phyloP scores from a whole-genome alignment of 2,113 vertebrate genomes.

The Entelurus aequoreus region DNA sequence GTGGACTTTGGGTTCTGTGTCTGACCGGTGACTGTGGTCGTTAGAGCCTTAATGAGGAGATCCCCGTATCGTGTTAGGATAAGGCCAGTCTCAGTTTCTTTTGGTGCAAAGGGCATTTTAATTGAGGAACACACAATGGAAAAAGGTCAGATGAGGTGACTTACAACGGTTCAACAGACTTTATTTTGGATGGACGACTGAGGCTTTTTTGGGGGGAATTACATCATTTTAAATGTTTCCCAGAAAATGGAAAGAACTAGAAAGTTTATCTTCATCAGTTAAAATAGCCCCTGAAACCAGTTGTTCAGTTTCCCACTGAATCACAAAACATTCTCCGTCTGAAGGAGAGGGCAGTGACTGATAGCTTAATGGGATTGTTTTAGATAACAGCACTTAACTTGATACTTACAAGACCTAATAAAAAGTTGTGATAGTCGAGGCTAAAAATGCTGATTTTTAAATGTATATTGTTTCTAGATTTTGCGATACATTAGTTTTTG shows the following conservation, averaged over 20 bases:
- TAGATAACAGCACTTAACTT: background rate
- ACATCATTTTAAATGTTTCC: conserved; percentile 21
- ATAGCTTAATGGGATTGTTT: background rate
- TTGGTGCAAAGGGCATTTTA: conserved; percentile 17
- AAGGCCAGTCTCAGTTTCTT: conserved; percentile 37
- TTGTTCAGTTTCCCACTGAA: conserved; percentile 20
- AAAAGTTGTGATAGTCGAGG: no score
- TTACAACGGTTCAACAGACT: conserved; percentile 12
- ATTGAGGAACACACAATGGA: conserved; percentile 20
- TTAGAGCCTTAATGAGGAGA: conserved; percentile 34
- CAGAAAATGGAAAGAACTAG: conserved; percentile 5
- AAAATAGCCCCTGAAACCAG: conserved; percentile 13
- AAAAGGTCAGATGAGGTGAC: background rate
- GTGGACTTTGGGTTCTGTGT: conserved; percentile 48
- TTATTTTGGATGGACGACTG: conserved; percentile 19
- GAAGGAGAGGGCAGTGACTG: background rate
- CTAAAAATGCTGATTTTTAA: no score
- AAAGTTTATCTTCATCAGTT: conserved; percentile 13
- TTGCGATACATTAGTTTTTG: no score
- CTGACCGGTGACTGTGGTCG: conserved; percentile 37
- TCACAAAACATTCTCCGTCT: conserved; percentile 10
- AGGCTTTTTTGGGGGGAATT: conserved; percentile 9
- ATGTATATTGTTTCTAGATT: no score
- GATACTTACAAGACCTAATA: no score
- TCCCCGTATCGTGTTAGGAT: conserved; percentile 35